Evolutionary conservation across 30 jellyfish, hydroid and myxozoan genomes (phyloP).

Genomic region (Hydra vulgaris): DNA sequence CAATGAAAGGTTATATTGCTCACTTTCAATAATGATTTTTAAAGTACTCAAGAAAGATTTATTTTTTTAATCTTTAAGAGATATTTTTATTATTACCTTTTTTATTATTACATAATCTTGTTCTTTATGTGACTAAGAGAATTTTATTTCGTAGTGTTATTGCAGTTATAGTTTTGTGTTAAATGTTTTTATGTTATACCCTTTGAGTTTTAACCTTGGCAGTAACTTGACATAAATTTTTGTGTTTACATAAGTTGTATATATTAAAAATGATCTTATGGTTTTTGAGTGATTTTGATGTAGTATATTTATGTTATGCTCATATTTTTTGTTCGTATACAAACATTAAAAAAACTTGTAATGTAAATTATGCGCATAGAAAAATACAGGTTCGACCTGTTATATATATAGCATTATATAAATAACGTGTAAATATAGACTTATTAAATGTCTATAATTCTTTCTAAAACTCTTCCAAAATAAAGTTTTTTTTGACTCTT

Average conservation of each 20-base stretch:
- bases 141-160: background rate
- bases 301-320: background rate
- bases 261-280: background rate
- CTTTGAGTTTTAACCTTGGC: background rate
- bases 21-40: background rate
- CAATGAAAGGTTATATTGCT: background rate
- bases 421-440: background rate
- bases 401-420: background rate
- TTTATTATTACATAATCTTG: no score
- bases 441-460: background rate
- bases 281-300: background rate
- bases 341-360: background rate
- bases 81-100: no score
- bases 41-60: background rate
- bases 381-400: background rate
- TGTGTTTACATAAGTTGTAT: background rate
- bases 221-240: background rate
- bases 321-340: background rate
- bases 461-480: background rate
- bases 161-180: background rate
- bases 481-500: background rate
- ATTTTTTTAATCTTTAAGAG: background rate
- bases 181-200: background rate
- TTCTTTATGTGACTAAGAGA: no score
- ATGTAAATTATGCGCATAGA: background rate